phyloP scores from a whole-genome alignment of 2,888 invertebrate genomes.

The Machimus rusticus region DNA sequence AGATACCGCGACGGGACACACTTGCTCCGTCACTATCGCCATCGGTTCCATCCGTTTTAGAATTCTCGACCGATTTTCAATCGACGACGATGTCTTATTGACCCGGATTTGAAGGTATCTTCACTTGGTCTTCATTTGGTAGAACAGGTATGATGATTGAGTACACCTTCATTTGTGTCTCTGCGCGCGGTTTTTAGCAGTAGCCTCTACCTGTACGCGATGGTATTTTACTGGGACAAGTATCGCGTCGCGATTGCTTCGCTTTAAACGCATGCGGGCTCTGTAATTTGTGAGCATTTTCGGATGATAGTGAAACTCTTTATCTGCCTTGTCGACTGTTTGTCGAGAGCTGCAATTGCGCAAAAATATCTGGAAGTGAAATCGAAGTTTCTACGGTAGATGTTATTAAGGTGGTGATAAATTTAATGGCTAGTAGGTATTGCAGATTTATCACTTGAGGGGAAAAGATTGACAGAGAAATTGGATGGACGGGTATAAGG shows the following conservation, averaged over 20 bases:
- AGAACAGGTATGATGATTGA: conserved; percentile 40
- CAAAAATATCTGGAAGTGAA: conserved; percentile 35
- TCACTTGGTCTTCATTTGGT: conserved; percentile 15
- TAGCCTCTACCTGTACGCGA: background rate
- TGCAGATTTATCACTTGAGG: background rate
- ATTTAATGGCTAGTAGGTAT: background rate
- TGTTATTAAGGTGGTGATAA: background rate
- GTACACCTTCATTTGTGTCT: conserved; percentile 38
- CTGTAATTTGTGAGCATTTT: conserved; percentile 1
- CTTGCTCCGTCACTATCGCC: conserved; percentile 1
- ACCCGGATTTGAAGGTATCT: conserved; percentile 44
- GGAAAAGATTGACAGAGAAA: background rate
- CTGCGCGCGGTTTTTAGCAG: background rate
- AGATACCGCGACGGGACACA: background rate
- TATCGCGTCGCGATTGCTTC: conserved; percentile 29
- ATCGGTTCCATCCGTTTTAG: conserved; percentile 39
- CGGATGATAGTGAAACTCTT: conserved; percentile 48
- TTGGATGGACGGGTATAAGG: background rate
- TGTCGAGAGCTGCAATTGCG: conserved; percentile 16
- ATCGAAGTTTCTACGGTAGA: conserved; percentile 1
- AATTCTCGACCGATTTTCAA: conserved; percentile 44
- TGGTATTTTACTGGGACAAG: conserved; percentile 46
- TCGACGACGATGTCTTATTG: conserved; percentile 44
- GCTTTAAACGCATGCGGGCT: conserved; percentile 41
- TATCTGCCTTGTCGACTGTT: conserved; percentile 8